Percentiles rank a stretch among this genome's conserved stretches.
Conservation (phyloP, 2,888 invertebrate genomes). For the Drosophila rubida region DNA sequence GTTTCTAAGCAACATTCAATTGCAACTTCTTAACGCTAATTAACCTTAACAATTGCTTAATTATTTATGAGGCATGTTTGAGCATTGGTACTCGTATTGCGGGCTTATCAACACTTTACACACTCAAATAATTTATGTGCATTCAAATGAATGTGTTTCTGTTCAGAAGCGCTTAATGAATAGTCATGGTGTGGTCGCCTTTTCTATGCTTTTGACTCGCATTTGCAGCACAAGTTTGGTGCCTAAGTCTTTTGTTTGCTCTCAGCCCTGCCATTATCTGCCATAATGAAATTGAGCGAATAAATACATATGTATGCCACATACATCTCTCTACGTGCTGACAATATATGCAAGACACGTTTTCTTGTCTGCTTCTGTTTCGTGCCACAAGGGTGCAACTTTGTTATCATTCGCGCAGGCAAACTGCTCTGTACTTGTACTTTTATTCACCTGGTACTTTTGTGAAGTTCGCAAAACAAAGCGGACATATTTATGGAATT, state of each 20-base stretch:
- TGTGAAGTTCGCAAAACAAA: constrained; percentile 2
- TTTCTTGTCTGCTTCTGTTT: constrained; percentile 25
- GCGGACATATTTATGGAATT: constrained; percentile 13
- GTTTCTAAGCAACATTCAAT: constrained; percentile 22
- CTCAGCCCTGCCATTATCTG: constrained; percentile 40
- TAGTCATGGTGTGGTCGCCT: constrained; percentile 49
- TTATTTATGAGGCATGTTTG: constrained; percentile 40
- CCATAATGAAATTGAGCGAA: constrained; percentile 61
- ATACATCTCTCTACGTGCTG: constrained; percentile 10
- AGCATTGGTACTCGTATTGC: constrained; percentile 15
- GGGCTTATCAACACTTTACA: constrained; percentile 55
- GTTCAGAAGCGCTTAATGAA: constrained; percentile 50
- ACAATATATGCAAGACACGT: constrained; percentile 27
- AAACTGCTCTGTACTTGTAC: neutral
- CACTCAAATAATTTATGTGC: constrained; percentile 66
- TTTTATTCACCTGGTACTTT: neutral
- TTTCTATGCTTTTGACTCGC: constrained; percentile 21
- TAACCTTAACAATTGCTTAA: constrained; percentile 20
- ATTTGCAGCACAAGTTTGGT: constrained; percentile 36
- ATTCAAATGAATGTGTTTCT: constrained; percentile 38
- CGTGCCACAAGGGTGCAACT: neutral
- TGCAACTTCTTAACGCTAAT: constrained; percentile 11
- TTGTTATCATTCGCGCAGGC: constrained; percentile 11
- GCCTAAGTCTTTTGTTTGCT: constrained; percentile 70
- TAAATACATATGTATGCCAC: constrained; percentile 41